Conservation (phyloP, 2,113 vertebrate genomes). For the Alethe diademata region DNA sequence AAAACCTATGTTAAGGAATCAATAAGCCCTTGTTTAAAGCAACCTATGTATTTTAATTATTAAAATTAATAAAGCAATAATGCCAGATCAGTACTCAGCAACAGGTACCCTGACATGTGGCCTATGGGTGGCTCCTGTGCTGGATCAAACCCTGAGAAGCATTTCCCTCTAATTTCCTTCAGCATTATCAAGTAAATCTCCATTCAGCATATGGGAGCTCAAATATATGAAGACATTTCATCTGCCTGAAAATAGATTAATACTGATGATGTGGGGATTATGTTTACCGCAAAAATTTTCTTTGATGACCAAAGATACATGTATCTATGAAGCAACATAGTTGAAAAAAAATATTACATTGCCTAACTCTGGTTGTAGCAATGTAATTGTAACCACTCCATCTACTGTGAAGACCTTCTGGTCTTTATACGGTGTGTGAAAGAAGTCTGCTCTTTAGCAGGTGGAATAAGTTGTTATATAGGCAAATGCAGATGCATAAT, state of each 20-base stretch:
- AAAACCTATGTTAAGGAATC: neutral
- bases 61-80: neutral
- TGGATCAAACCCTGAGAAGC: neutral
- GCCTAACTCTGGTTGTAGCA: neutral
- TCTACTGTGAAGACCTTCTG: neutral
- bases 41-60: neutral
- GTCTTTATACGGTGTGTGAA: neutral
- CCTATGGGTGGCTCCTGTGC: neutral
- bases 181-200: neutral
- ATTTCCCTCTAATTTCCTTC: neutral
- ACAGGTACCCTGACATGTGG: rapidly evolving
- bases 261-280: neutral
- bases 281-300: neutral
- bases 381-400: neutral
- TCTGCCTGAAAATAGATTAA: neutral
- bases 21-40: neutral
- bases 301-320: neutral
- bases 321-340: neutral
- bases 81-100: neutral
- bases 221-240: neutral
- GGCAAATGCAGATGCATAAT: neutral
- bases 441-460: neutral
- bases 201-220: neutral
- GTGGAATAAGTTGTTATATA: neutral
- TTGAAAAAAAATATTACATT: neutral